A percentile compares a stretch with the other conserved stretches of the same genome.
Evolutionary conservation across 2,888 invertebrate species (phyloP).

Genomic region (Gortyna flavago): DNA sequence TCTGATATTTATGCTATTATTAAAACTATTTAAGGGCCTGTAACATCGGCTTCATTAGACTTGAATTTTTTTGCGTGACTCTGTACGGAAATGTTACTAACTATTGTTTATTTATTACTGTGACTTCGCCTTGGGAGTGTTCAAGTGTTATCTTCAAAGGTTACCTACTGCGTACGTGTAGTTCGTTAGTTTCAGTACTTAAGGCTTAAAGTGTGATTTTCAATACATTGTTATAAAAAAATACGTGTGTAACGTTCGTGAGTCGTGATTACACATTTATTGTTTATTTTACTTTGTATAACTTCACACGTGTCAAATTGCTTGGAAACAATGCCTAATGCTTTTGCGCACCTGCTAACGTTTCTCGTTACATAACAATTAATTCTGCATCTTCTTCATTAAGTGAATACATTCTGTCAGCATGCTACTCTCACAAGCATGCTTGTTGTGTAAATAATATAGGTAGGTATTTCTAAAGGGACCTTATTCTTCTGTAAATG

Average conservation of each 20-base stretch:
- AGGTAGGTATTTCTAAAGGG: neutral
- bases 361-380: constrained; percentile 42
- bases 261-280: constrained; percentile 72
- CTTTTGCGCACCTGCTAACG: constrained; percentile 45
- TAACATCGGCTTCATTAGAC: constrained; percentile 37
- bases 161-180: constrained; percentile 59
- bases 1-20: constrained; percentile 63
- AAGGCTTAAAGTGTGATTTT: constrained; percentile 56
- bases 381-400: constrained; percentile 15
- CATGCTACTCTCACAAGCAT: too few species aligned
- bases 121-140: constrained; percentile 67
- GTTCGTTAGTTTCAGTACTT: constrained; percentile 51
- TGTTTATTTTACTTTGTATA: constrained; percentile 71
- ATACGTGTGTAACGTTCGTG: constrained; percentile 74
- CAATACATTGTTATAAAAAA: constrained; percentile 65
- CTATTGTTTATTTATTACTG: constrained; percentile 55
- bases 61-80: constrained; percentile 53
- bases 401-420: neutral
- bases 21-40: constrained; percentile 50
- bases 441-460: neutral
- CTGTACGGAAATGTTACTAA: constrained; percentile 24
- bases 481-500: neutral
- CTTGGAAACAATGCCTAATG: constrained; percentile 63
- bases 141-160: constrained; percentile 66
- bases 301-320: constrained; percentile 68